Conservation (phyloP, 2,113 vertebrate genomes). For the Nyctereutes procyonoides region DNA sequence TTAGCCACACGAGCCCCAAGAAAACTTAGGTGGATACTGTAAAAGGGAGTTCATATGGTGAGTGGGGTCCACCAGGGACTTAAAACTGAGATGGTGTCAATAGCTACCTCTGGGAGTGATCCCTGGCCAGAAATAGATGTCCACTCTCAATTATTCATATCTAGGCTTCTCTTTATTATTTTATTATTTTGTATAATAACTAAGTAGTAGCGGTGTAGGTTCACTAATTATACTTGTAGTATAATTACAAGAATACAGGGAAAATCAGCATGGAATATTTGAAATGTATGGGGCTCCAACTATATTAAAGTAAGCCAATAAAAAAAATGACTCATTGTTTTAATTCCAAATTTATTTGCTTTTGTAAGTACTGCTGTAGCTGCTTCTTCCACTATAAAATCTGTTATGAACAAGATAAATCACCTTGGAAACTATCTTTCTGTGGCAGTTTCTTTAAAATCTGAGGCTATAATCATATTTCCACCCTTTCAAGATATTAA, state of each 20-base stretch:
- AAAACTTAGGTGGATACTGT: background rate
- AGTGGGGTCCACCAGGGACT: background rate
- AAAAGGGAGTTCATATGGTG: background rate
- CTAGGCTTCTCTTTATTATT: background rate
- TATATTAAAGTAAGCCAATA: constrained; percentile 20
- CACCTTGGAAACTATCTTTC: constrained; percentile 61
- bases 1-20: background rate
- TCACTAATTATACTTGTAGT: background rate
- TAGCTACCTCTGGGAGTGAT: background rate
- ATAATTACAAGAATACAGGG: background rate
- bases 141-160: background rate
- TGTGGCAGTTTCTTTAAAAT: constrained; percentile 58
- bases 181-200: background rate
- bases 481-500: background rate
- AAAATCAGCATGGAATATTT: background rate
- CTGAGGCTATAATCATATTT: constrained; percentile 52
- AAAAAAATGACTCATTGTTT: background rate
- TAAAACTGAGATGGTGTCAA: background rate
- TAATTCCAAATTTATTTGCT: background rate
- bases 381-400: constrained; percentile 53
- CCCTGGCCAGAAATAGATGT: background rate
- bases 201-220: background rate
- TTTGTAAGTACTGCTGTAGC: constrained; percentile 22
- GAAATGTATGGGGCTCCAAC: background rate
- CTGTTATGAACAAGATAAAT: constrained; percentile 64